A percentile compares a stretch with the other conserved stretches of the same genome.
Conservation (phyloP, 2,888 invertebrate genomes). For the Omphaloscelis lunosa region DNA sequence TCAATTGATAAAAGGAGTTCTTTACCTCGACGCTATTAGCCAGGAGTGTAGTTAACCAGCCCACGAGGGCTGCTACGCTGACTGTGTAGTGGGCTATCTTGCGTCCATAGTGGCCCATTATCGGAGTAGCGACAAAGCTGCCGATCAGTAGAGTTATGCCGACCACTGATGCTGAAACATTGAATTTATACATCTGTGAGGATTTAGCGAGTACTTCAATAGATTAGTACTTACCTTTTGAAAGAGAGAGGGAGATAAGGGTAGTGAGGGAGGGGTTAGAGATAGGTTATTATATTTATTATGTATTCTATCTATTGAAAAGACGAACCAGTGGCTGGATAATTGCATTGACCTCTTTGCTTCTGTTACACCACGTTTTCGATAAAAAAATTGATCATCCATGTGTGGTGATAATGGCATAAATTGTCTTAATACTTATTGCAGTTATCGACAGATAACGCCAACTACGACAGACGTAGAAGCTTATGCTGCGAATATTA, state of each 20-base stretch:
- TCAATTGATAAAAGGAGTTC: neutral
- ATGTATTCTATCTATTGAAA: too few relatives aligned
- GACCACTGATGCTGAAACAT: conserved; percentile 75
- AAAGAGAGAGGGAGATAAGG: neutral
- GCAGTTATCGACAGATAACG: neutral
- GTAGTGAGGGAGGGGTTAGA: too few relatives aligned
- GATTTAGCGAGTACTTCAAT: neutral
- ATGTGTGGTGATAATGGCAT: neutral
- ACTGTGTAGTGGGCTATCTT: conserved; percentile 85
- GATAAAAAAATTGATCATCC: neutral
- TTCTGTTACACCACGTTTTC: neutral
- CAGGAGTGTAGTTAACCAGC: conserved; percentile 88
- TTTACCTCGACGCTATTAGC: conserved; percentile 79
- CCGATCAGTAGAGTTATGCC: conserved; percentile 78
- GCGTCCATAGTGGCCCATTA: conserved; percentile 90
- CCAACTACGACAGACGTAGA: neutral
- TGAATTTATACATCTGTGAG: neutral
- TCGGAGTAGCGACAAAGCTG: conserved; percentile 74
- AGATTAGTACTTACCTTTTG: neutral
- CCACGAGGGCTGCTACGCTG: conserved; percentile 84
- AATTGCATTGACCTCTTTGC: neutral
- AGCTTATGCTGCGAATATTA: neutral
- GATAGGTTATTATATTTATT: too few relatives aligned
- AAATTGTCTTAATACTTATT: neutral
- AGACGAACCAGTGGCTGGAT: neutral